Evolutionary conservation across 1,140 invertebrate genomes (phyloP), one percentile per base, ranked within the genome.

Genomic region (Araneus ventricosus): DNA sequence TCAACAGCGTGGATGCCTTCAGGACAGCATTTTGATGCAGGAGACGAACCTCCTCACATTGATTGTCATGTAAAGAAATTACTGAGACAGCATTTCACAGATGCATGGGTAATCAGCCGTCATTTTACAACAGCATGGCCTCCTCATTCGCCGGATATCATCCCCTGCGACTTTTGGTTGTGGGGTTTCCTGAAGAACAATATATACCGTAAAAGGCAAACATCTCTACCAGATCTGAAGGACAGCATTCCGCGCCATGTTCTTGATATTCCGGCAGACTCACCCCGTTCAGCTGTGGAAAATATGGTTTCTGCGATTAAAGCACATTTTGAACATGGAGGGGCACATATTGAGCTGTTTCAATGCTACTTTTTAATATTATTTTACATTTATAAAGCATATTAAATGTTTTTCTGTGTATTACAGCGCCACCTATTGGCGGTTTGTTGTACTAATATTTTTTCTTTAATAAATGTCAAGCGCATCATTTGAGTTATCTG

Each of bases 101-200:
- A 90, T 41, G 70, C 10, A 79, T 2, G 37, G 20, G 41, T 79
- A 3, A 90, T 79, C 41, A 90, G 30, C n/a, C 2, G 8, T 20
- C 20, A 57, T 90, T 90, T 90, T 34, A 0, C 39, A n/a, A 84
- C 30, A 37, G 27, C 89, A 80, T 82, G 89, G 27, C 75, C 52
- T 57, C 70, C 14, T 80, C 70, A 14, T 24, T 90, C 45, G 39
- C 79, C 89, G 34, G 79, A 90, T n/a, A 45, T 57, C 39, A 27
- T 37, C 17, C 10, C 27, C 27, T 8, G 2, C 4, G 20, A n/a
- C 7, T 37, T 20, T 30, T 3, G 2, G 22, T 75, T 34, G 14
- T 75, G n/a, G n/a, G n/a, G n/a, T n/a, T n/a, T n/a, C n/a, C n/a
- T n/a, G n/a, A n/a, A n/a, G 70, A 75, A 75, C 27, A 75, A n/a